Evolutionary conservation across 37 sponge, comb jelly and placozoan genomes (phyloP), one percentile per base, ranked within the genome.

Genomic region (Ephydatia muelleri): DNA sequence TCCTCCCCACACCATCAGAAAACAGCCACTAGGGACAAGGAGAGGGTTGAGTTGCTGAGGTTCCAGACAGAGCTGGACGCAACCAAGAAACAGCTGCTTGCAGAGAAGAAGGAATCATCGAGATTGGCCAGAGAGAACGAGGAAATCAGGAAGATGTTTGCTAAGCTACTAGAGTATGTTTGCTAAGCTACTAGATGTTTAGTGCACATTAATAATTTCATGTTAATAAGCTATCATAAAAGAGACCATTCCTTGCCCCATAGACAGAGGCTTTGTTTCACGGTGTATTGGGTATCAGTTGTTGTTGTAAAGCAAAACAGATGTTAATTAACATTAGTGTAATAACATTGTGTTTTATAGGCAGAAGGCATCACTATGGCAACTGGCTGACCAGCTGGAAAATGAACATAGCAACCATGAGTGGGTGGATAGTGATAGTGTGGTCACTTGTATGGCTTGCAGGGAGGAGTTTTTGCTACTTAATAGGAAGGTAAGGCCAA

Each of bases 291-390:
- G 6, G 3, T 6, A 3, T 57, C 57, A n/a, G n/a, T n/a, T n/a
- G n/a, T n/a, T n/a, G n/a, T n/a, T n/a, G n/a, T n/a, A n/a, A n/a
- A n/a, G n/a, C n/a, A n/a, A 19, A n/a, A n/a, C n/a, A n/a, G n/a
- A n/a, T n/a, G 21, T 65, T 21, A 65, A 22, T 76, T 25, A 38
- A 19, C n/a, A n/a, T n/a, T n/a, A n/a, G n/a, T n/a, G n/a, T n/a
- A n/a, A n/a, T n/a, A n/a, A n/a, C n/a, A n/a, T n/a, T 84, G 27
- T 35, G 0, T 27, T 23, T 25, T 73, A 27, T 49, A 93, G 94
- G 49, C 94, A 94, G 77, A 94, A 94, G 85, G 94, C 88, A 26
- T 86, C 91, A 4, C 80, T 94, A 43, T 94, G 91, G 91, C 88
- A 90, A 64, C 94, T 90, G 90, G 94, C 94, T 12, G 91, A 87